A percentile compares a stretch with the other conserved stretches of the same genome.
These are phyloP conservation scores for Seriola quinqueradiata DNA, from an alignment of 2,113 vertebrate genomes.

Conservation along the genomic window DNA sequence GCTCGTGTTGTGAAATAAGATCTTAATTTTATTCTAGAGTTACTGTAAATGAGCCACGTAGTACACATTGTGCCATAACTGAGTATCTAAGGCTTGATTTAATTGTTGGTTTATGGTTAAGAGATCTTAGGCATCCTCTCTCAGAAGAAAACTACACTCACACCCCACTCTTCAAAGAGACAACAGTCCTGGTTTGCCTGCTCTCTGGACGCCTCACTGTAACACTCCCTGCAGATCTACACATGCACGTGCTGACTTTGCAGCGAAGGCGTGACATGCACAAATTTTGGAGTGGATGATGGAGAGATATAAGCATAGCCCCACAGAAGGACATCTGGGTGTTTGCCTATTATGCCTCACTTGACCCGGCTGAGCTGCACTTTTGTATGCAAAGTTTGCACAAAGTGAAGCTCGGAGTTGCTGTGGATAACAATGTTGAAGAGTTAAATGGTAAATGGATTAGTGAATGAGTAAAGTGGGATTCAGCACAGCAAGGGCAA, in stretches of 20 bases:
- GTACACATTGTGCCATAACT: background rate
- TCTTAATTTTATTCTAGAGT: conserved; percentile 3
- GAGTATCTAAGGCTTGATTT: background rate
- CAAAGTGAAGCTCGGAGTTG: conserved; percentile 7
- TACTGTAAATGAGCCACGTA: background rate
- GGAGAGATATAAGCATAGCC: conserved; percentile 35
- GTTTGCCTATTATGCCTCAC: conserved; percentile 35
- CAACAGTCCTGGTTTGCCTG: background rate
- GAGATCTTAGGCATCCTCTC: background rate
- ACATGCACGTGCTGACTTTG: conserved; percentile 28
- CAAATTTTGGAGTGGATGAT: conserved; percentile 33
- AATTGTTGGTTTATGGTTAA: conserved; percentile 6
- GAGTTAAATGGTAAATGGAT: conserved; percentile 21
- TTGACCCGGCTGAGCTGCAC: conserved; percentile 29
- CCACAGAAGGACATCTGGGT: conserved; percentile 41
- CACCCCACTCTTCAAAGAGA: background rate
- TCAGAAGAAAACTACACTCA: conserved; percentile 22
- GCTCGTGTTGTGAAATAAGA: background rate
- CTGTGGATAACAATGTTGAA: background rate
- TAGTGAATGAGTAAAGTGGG: conserved; percentile 15
- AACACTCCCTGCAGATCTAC: background rate
- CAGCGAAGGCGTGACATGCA: conserved; percentile 32
- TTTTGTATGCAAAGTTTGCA: conserved; percentile 26
- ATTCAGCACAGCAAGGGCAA: conserved; percentile 16
- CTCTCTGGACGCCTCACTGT: background rate